Evolutionary conservation across 2,113 vertebrate genomes (phyloP), one percentile per base, ranked within the genome.

Genomic region (Epinephelus fuscoguttatus): DNA sequence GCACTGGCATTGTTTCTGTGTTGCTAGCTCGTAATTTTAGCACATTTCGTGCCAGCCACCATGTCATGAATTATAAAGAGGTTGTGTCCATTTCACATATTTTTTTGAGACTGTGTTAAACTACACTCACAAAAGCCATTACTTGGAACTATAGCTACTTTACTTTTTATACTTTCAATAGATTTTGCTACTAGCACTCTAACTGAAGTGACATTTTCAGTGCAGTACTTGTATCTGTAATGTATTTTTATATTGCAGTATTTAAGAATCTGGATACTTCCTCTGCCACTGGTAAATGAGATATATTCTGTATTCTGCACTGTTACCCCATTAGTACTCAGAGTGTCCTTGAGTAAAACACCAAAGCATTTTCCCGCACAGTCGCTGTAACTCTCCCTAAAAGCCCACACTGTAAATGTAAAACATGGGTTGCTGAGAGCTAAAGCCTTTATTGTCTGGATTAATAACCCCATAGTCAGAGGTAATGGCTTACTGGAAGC

Each of bases 381-480:
- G 17, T 68, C 19, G 2, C 0, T 75, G 30, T 68, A 79, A 37
- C 27, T 71, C 61, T 80, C 27, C 56, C 62, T 81, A 47, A 78
- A 82, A 78, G 69, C 55, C 64, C 60, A n/a, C 66, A 49, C 62
- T 82, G 64, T 73, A 37, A 75, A 75, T 70, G 82, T 77, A 81
- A 78, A 87, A 78, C 84, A 76, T 4, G 37, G 33, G 49, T 63
- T 59, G 45, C 84, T 84, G 80, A 78, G 77, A 69, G 81, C 86
- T 57, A 21, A 33, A 84, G 85, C 47, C 80, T 81, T 89, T 87
- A 91, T 84, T 81, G 80, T 90, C 74, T 82, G 80, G 82, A 90
- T 89, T 92, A 88, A 90, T 90, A 89, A 85, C 71, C 75, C 55
- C 70, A 53, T 27, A 70, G 73, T 78, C 80, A 75, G 73, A 84